Percentiles rank a stretch among this genome's conserved stretches.
phyloP scores from a whole-genome alignment of 2,888 invertebrate genomes.

The Pyrrhia umbra region DNA sequence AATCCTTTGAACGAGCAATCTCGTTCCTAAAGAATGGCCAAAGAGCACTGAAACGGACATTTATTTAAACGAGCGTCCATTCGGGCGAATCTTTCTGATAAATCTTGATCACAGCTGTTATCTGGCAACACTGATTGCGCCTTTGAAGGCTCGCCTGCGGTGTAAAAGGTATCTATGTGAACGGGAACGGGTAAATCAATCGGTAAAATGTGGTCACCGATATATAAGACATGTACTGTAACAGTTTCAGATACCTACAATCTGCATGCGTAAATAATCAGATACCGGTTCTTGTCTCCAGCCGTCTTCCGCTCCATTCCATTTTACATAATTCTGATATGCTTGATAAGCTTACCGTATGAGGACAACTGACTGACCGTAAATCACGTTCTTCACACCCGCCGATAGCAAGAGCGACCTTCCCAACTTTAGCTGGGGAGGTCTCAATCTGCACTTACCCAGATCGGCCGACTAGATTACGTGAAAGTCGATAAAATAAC shows the following conservation, averaged over 20 bases:
- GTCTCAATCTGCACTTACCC: constrained; percentile 23
- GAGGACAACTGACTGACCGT: constrained; percentile 8
- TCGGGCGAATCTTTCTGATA: constrained; percentile 51
- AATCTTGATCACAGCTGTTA: constrained; percentile 61
- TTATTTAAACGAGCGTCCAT: constrained; percentile 61
- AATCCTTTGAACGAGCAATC: constrained; percentile 53
- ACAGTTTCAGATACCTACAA: neutral
- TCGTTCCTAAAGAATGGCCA: constrained; percentile 41
- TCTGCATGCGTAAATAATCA: neutral
- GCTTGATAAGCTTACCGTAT: constrained; percentile 4
- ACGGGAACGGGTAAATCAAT: constrained; percentile 24
- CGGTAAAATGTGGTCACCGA: constrained; percentile 17
- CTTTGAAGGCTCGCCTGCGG: constrained; percentile 41
- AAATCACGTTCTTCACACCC: constrained; percentile 15
- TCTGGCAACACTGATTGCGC: constrained; percentile 55
- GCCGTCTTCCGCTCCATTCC: neutral
- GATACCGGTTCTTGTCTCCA: neutral
- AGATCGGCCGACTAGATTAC: constrained; percentile 36
- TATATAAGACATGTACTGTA: constrained; percentile 4
- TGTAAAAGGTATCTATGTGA: constrained; percentile 22
- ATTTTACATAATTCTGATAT: neutral
- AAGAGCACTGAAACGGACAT: constrained; percentile 53
- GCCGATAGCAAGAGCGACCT: constrained; percentile 6
- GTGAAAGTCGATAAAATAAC: constrained; percentile 36
- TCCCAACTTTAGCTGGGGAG: constrained; percentile 16